Percentiles rank a stretch among this genome's conserved stretches.
Evolutionary conservation across 2,797 vertebrate species (phyloP).

Genomic region (Sorex maritimensis): DNA sequence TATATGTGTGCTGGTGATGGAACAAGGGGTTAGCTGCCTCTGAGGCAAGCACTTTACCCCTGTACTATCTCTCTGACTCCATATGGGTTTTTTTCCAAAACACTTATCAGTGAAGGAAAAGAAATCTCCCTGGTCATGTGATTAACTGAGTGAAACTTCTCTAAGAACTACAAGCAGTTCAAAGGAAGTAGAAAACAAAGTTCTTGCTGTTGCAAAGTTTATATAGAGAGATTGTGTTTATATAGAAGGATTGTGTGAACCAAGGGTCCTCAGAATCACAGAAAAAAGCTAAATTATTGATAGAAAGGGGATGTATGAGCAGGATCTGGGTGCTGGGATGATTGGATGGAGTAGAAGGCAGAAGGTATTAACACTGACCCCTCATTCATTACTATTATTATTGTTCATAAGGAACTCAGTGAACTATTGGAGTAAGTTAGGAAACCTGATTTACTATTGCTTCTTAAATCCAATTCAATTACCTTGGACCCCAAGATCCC

Average conservation of each 20-base stretch:
- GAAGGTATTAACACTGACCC: background rate
- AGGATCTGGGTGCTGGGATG: background rate
- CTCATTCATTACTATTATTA: background rate
- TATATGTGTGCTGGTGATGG: no score
- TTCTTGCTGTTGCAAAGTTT: background rate
- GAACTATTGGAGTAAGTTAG: background rate
- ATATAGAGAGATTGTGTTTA: background rate
- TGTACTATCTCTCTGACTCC: no score
- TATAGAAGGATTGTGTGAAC: background rate
- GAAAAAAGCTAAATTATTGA: background rate
- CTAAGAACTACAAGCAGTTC: background rate
- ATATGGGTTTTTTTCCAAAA: background rate
- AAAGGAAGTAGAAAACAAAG: constrained; percentile 16
- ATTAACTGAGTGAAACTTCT: constrained; percentile 7
- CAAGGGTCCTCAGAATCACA: background rate
- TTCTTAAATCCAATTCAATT: constrained; percentile 48
- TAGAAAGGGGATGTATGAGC: background rate
- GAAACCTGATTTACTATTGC: background rate
- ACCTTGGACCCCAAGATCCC: background rate
- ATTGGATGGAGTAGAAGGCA: background rate
- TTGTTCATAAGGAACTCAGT: background rate
- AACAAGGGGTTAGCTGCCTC: no score
- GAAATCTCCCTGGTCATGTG: background rate
- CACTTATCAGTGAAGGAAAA: background rate
- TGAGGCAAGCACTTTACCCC: no score